These are phyloP conservation scores for Plemyria rubiginata DNA, from an alignment of 2,888 invertebrate genomes.

Conservation along the genomic window DNA sequence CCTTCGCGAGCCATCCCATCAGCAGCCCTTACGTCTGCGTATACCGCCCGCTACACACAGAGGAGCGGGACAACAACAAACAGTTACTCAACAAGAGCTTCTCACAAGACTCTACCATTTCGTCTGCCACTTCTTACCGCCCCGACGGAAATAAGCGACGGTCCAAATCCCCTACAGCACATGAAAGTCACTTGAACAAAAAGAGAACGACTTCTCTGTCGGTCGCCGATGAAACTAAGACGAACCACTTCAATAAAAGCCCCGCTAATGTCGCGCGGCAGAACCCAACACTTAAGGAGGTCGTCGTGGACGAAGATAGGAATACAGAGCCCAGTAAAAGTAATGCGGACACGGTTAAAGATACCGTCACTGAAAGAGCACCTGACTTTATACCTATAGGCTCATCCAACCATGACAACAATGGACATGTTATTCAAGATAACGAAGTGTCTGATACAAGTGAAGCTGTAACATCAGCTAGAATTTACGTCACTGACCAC, in stretches of 20 bases:
- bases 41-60: slow-evolving; percentile 59
- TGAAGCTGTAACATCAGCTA: slow-evolving; percentile 70
- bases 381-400: slow-evolving; percentile 62
- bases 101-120: slow-evolving; percentile 42
- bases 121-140: slow-evolving; percentile 25
- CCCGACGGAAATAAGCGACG: slow-evolving; percentile 59
- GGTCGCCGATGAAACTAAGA: slow-evolving; percentile 45
- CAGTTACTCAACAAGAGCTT: slow-evolving; percentile 29
- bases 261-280: slow-evolving; percentile 19
- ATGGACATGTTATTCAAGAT: slow-evolving; percentile 75
- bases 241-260: slow-evolving; percentile 6
- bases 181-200: slow-evolving; percentile 65
- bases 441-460: slow-evolving; percentile 79
- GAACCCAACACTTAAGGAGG: slow-evolving; percentile 20
- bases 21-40: slow-evolving; percentile 68
- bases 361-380: slow-evolving; percentile 48
- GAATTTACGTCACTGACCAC: slow-evolving; percentile 79
- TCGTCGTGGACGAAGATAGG: slow-evolving; percentile 15
- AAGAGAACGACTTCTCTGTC: slow-evolving; percentile 56
- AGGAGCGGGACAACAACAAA: slow-evolving; percentile 27
- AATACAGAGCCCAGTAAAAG: slow-evolving; percentile 17
- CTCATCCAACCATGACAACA: slow-evolving; percentile 68
- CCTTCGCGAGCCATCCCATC: slow-evolving; percentile 73
- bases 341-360: slow-evolving; percentile 7
- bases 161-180: slow-evolving; percentile 69